Percentiles rank a stretch among this genome's conserved stretches.
Evolutionary conservation across 2,888 invertebrate genomes (phyloP).

Genomic region (Baronia brevicornis): DNA sequence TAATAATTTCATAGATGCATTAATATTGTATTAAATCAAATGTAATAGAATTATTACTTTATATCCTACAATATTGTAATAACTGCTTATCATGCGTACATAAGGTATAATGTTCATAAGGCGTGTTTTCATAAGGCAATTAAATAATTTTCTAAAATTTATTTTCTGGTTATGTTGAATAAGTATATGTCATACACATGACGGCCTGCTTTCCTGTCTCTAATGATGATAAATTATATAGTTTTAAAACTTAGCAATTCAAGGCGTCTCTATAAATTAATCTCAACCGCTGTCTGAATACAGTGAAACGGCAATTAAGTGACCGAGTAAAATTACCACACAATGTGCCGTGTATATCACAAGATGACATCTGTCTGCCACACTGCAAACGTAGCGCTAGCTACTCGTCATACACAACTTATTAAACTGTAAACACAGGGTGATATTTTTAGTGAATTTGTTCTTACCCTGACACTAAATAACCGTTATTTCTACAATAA

Average conservation of each 20-base stretch:
- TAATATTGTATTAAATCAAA: too few species aligned
- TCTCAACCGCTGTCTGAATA: conserved; percentile 55
- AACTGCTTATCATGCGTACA: too few species aligned
- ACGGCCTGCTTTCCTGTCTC: conserved; percentile 38
- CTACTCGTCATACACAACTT: conserved; percentile 51
- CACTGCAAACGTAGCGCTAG: conserved; percentile 34
- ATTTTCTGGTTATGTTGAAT: conserved; percentile 16
- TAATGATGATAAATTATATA: conserved; percentile 61
- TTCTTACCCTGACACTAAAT: not conserved
- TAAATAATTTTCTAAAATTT: conserved; percentile 10
- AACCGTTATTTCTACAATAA: not conserved
- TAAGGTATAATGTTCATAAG: too few species aligned
- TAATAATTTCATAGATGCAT: too few species aligned
- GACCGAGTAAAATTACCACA: conserved; percentile 65
- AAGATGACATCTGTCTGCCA: conserved; percentile 56
- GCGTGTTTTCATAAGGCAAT: too few species aligned
- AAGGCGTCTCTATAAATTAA: conserved; percentile 70
- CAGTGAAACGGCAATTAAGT: conserved; percentile 67
- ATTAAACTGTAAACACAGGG: conserved; percentile 14
- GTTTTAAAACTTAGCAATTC: conserved; percentile 53
- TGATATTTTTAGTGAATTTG: conserved; percentile 1
- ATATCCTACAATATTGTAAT: too few species aligned
- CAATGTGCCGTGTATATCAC: conserved; percentile 68
- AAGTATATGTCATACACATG: conserved; percentile 26
- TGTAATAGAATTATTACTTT: too few species aligned